Base-by-base conservation (phyloP, 2,888 invertebrate genomes). In the Copidosoma aretas region DNA sequence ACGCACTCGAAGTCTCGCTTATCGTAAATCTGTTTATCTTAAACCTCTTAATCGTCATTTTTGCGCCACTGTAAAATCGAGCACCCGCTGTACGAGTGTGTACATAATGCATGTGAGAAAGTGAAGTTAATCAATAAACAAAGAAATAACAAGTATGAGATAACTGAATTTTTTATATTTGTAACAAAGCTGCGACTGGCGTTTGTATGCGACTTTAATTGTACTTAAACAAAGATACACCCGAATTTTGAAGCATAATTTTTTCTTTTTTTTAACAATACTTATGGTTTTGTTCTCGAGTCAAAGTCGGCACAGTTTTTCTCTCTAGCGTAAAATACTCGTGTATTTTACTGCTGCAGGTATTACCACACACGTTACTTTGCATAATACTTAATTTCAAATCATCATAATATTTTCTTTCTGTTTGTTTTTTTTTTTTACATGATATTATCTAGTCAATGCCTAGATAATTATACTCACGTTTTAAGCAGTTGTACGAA, bases 361-460 rank as follows among this genome's bases (percentile, higher is more conserved):
- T n/a, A n/a, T n/a, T n/a, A n/a, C n/a, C n/a, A n/a, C n/a, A n/a
- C n/a, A n/a, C n/a, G n/a, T n/a, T n/a, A n/a, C n/a, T n/a, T n/a
- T n/a, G 32, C 32, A 32, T 32, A 32, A 32, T 32, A 3, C 32
- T 32, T 32, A 32, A 32, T 32, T 32, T 32, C 8, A 8, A 32
- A 32, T 32, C 32, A 5, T 32, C 8, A 32, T n/a, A n/a, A n/a
- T 46, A 46, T 15, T 46, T 46, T 46, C 43, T 46, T 46, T 46
- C 12, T 32, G n/a, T 54, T 43, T 41, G 24, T 58, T 51, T 17
- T 62, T 21, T 25, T 22, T 53, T 53, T 65, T 24, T 14, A 57
- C 24, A n/a, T 71, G 66, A 71, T 74, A 76, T 74, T 74, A 74
- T 73, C 76, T 76, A 76, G 76, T 76, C 76, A 76, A 64, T 66